Base-by-base conservation (phyloP, 2,888 invertebrate genomes). In the Synergus umbraculus region DNA sequence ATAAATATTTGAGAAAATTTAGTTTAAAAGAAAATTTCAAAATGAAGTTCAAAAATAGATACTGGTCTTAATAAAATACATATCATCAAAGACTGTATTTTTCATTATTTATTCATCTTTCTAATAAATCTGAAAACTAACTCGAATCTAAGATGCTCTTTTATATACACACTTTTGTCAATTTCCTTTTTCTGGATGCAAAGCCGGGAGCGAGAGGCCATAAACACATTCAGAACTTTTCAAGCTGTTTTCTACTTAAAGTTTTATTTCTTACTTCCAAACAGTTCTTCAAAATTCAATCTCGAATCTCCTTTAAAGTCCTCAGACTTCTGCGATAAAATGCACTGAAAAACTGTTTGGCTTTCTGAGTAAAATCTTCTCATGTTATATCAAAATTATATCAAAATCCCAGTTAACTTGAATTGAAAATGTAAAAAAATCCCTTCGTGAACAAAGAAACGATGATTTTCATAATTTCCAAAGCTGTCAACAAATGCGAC, bases 171-270 rank as follows among this genome's bases (percentile, higher is more conserved):
- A n/a, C 9, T 46, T 73, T 41, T 37, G 22, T 37, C 29, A 54
- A 49, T 2, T n/a, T 54, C 10, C 37, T 49, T 22, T 73, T 54
- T 54, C 9, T 29, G 10, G 54, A n/a, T 54, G 54, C n/a, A 54
- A 54, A 73, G 54, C 29, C n/a, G 13, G 37, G 10, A 54, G 73
- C 29, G 73, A 37, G n/a, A 54, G 15, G 54, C 54, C 49, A 73
- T 73, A 73, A 73, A 73, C n/a, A 73, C 54, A 73, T 73, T 73
- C n/a, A 58, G 18, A 58, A 73, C 73, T 73, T 73, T 54, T 37
- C 73, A 73, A 73, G 73, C 49, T 73, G 54, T 73, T 73, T 73
- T 73, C 37, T 73, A 73, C 73, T 54, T 73, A 9, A 54, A 73
- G 54, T 54, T 73, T 73, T 54, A 73, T 54, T 54, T 54, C 73